Conservation (phyloP, 1,140 invertebrate genomes). For the Drosophila paulistorum region DNA sequence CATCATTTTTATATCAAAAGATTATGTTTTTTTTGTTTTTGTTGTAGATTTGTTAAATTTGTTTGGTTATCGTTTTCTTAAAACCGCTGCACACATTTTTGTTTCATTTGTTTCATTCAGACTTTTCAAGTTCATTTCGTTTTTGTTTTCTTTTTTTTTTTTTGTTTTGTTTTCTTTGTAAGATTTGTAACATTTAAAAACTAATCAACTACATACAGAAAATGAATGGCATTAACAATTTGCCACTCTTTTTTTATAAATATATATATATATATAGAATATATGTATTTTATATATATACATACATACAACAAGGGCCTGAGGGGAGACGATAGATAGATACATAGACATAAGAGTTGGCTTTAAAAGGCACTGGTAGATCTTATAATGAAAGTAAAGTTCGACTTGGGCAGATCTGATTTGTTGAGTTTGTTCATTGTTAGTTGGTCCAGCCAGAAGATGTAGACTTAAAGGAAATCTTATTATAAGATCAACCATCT, state of each 20-base stretch:
- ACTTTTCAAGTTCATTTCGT: conserved; percentile 81
- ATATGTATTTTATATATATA: conserved; percentile 7
- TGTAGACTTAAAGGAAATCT: not conserved
- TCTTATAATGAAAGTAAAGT: not conserved
- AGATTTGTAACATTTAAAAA: conserved; percentile 66
- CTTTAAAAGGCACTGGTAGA: conserved; percentile 4
- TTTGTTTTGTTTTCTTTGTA: conserved; percentile 36
- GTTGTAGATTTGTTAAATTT: conserved; percentile 48
- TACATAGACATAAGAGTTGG: conserved; percentile 2
- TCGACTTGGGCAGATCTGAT: not conserved
- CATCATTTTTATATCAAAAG: conserved; percentile 46
- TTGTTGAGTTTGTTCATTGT: not conserved
- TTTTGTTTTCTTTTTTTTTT: conserved; percentile 27
- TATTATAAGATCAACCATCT: not conserved
- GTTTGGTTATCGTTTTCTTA: conserved; percentile 57
- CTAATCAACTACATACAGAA: conserved; percentile 57
- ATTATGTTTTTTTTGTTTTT: conserved; percentile 10
- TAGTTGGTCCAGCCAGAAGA: not conserved
- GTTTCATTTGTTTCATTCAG: conserved; percentile 60
- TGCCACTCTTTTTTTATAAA: conserved; percentile 8
- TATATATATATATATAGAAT: conserved; percentile 18
- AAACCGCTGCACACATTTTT: conserved; percentile 76
- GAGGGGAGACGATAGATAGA: conserved; percentile 37
- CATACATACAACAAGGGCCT: conserved; percentile 61
- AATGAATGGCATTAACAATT: conserved; percentile 11